Evolutionary conservation across 2,113 vertebrate genomes (phyloP), one percentile per base, ranked within the genome.

Genomic region (Chloropsis cyanopogon): DNA sequence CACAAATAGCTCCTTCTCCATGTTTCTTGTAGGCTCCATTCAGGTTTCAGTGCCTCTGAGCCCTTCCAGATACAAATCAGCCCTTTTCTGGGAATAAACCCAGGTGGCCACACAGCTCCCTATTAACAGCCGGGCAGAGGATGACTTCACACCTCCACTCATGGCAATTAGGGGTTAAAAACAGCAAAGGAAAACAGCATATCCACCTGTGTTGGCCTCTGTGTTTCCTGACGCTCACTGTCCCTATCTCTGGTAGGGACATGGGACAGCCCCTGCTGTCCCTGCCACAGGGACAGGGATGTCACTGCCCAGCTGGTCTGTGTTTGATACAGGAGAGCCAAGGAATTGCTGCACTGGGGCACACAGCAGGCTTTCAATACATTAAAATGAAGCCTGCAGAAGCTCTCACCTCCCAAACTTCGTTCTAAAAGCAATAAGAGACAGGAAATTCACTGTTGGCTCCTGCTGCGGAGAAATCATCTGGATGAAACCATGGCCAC

Each of bases 171-270:
- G 41, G 42, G 41, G 61, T 10, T 56, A 2, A 46, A 78, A 70
- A 71, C 3, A 33, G 28, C 25, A 17, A 44, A 61, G 53, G 16
- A 44, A 26, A 75, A 5, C 24, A 53, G 56, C 0, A 2, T 4
- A 12, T 33, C 29, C 54, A 39, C 8, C 26, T 44, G 4, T 17
- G 16, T 1, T 6, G 2, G 13, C 11, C 4, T 2, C 9, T 3
- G 12, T 7, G 0, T 77, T 81, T 46, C 66, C 49, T 35, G 59
- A 19, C 31, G 44, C 31, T 80, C 9, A 0, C 19, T 53, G 25
- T 57, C 47, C 1, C 0, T 20, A 35, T 13, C 37, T 14, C 79
- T 6, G 0, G 25, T 1, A 6, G 44, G 23, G 53, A 10, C 8
- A 0, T 1, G 5, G 61, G 46, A 68, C 53, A 70, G 52, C 25